Conservation (phyloP, 1,140 invertebrate species). For the Galendromus occidentalis region DNA sequence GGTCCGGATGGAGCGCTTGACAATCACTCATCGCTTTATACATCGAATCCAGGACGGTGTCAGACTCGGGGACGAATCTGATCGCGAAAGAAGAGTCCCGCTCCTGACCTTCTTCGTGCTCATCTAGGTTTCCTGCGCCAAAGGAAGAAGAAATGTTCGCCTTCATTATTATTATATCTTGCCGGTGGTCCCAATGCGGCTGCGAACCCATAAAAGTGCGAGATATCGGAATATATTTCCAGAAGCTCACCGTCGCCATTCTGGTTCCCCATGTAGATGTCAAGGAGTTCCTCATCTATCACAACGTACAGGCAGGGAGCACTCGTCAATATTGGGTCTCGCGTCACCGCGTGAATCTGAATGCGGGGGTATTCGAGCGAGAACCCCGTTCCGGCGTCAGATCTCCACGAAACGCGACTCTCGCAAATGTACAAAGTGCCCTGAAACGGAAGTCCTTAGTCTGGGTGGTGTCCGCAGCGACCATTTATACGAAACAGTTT, state of each 20-base stretch:
- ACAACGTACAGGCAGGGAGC: slow-evolving; percentile 48
- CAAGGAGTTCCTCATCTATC: slow-evolving; percentile 36
- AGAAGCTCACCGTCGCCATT: no score
- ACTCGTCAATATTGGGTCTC: slow-evolving; percentile 40
- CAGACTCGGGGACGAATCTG: slow-evolving; percentile 43
- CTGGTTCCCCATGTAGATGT: slow-evolving; percentile 16
- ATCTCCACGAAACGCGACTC: slow-evolving; percentile 44
- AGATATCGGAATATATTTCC: no score
- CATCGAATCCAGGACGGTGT: slow-evolving; percentile 35
- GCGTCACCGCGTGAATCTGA: slow-evolving; percentile 48
- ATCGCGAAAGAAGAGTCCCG: slow-evolving; percentile 35
- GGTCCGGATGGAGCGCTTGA: slow-evolving; percentile 43
- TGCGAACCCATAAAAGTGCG: no score
- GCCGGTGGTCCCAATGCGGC: no score
- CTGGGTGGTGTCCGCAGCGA: no score
- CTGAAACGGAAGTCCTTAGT: neutral
- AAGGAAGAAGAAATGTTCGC: no score
- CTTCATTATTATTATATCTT: no score
- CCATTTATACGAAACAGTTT: no score
- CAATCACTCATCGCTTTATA: slow-evolving; percentile 47
- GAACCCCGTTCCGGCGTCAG: slow-evolving; percentile 40
- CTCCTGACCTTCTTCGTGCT: slow-evolving; percentile 33
- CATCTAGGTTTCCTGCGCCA: slow-evolving; percentile 21
- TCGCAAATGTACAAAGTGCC: neutral
- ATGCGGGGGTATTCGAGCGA: slow-evolving; percentile 48